These are phyloP conservation scores for Cephus cinctus DNA, from an alignment of 1,140 invertebrate genomes.

Conservation along the genomic window DNA sequence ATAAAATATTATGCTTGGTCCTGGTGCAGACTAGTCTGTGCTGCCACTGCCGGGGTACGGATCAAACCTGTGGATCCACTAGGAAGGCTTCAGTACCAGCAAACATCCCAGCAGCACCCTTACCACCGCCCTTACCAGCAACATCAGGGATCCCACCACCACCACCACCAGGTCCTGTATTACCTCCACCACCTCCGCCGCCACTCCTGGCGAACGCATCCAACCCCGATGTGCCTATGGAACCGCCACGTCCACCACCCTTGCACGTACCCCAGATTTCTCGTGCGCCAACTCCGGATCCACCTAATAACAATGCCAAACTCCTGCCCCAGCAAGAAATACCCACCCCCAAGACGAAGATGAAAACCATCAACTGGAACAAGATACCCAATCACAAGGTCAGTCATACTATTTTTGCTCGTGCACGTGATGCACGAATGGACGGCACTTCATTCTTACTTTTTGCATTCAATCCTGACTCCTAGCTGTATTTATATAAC, in stretches of 20 bases:
- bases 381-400: slow-evolving; percentile 87
- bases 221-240: slow-evolving; percentile 38
- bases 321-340: slow-evolving; percentile 82
- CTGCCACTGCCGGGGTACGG: slow-evolving; percentile 51
- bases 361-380: slow-evolving; percentile 94
- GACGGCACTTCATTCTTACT: no score
- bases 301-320: slow-evolving; percentile 46
- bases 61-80: slow-evolving; percentile 42
- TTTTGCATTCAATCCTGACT: no score
- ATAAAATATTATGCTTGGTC: no score
- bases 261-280: slow-evolving; percentile 44
- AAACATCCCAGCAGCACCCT: slow-evolving; percentile 23
- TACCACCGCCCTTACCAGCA: slow-evolving; percentile 29
- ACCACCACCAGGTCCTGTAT: slow-evolving; percentile 49
- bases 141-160: slow-evolving; percentile 16
- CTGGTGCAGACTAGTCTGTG: slow-evolving; percentile 53
- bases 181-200: slow-evolving; percentile 36
- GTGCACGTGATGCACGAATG: no score
- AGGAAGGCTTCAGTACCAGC: slow-evolving; percentile 44
- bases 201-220: slow-evolving; percentile 27
- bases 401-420: no score
- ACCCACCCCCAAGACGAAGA: slow-evolving; percentile 86
- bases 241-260: slow-evolving; percentile 46
- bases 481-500: slow-evolving; percentile 1
- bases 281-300: slow-evolving; percentile 43